Conservation (phyloP, 2,888 invertebrate species). For the Drosophila longiperda region DNA sequence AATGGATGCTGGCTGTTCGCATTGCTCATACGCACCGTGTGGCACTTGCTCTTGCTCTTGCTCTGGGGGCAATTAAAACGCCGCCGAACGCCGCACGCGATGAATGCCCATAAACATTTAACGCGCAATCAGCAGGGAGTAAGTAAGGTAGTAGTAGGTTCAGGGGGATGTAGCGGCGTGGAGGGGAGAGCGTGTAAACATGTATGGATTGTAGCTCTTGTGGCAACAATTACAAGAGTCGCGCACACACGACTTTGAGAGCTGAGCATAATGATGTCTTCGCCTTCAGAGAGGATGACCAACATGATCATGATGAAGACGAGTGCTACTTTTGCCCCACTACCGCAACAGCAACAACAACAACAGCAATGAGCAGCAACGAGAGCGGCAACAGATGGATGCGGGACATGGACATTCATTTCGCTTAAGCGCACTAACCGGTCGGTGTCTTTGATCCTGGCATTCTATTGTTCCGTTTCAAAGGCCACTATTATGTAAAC, state of each 20-base stretch:
- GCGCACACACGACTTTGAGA: conserved; percentile 48
- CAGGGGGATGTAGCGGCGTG: background rate
- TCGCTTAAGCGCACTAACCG: conserved; percentile 77
- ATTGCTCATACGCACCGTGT: conserved; percentile 74
- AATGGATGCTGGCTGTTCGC: conserved; percentile 51
- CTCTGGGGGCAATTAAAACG: conserved; percentile 72
- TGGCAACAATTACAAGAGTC: conserved; percentile 58
- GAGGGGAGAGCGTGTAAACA: background rate
- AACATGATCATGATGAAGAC: conserved; percentile 56
- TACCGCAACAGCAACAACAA: conserved; percentile 22
- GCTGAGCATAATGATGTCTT: conserved; percentile 48
- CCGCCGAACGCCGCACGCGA: conserved; percentile 74
- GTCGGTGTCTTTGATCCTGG: conserved; percentile 84
- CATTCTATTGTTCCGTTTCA: conserved; percentile 86
- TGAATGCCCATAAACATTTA: conserved; percentile 81
- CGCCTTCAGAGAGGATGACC: conserved; percentile 47
- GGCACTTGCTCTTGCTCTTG: conserved; percentile 45
- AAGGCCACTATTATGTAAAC: conserved; percentile 90
- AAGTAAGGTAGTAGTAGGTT: background rate
- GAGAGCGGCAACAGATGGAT: conserved; percentile 31
- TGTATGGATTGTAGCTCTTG: conserved; percentile 45
- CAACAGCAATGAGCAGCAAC: conserved; percentile 7
- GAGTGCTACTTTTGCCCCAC: conserved; percentile 55
- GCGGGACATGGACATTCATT: conserved; percentile 71
- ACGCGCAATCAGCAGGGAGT: conserved; percentile 75